These are phyloP conservation scores for Lepidurus arcticus DNA, from an alignment of 1,140 invertebrate species.

Conservation along the genomic window DNA sequence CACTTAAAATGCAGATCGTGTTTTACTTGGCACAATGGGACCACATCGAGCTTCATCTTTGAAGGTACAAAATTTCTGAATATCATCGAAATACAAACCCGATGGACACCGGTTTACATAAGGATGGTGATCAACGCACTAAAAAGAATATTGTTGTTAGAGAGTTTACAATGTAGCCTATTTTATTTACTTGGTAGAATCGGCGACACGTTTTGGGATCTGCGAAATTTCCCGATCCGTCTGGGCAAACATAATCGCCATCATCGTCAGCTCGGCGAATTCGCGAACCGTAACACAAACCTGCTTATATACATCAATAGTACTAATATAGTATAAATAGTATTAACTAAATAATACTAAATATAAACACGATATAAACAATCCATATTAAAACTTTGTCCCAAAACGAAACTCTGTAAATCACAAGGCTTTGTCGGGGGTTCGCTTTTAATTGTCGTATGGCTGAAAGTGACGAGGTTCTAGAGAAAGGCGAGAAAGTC, in stretches of 20 bases:
- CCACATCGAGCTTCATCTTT: slow-evolving; percentile 86
- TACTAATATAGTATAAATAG: too few species aligned
- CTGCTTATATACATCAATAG: not conserved
- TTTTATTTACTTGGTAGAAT: slow-evolving; percentile 25
- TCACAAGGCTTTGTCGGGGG: too few species aligned
- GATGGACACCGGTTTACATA: slow-evolving; percentile 82
- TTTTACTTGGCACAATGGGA: slow-evolving; percentile 72
- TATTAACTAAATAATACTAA: too few species aligned
- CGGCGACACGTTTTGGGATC: slow-evolving; percentile 26
- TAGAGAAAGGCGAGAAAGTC: not conserved
- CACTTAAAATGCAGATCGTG: not conserved
- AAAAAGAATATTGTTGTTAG: slow-evolving; percentile 30
- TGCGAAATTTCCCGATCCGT: slow-evolving; percentile 23
- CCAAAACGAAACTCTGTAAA: too few species aligned
- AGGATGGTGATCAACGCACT: slow-evolving; percentile 82
- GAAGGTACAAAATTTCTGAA: slow-evolving; percentile 84
- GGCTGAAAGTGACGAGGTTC: not conserved
- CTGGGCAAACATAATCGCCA: slow-evolving; percentile 24
- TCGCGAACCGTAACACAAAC: not conserved
- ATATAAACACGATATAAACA: too few species aligned
- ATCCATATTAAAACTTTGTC: too few species aligned
- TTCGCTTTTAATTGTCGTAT: too few species aligned
- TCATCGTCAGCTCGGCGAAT: not conserved
- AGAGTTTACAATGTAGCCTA: not conserved
- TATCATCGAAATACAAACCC: slow-evolving; percentile 81